These are phyloP conservation scores for Drosophila tani DNA, from an alignment of 1,140 invertebrate species.

Conservation along the genomic window DNA sequence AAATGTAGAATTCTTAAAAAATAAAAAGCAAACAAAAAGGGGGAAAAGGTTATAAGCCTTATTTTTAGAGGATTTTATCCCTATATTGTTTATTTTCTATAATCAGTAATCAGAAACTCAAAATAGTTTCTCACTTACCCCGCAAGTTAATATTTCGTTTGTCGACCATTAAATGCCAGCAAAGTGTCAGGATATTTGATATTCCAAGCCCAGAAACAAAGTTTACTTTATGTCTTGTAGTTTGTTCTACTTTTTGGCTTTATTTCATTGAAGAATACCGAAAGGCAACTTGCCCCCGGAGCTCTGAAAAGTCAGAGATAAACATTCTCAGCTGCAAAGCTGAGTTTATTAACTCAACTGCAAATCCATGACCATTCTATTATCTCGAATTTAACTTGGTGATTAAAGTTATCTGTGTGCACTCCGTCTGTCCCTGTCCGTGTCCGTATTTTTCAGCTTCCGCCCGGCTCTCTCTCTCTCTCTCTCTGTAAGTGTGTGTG, in stretches of 20 bases:
- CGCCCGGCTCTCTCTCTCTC: not conserved
- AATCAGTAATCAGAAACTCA: too few species aligned
- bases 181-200: constrained; percentile 13
- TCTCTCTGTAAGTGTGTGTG: not conserved
- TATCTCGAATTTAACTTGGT: constrained; percentile 49
- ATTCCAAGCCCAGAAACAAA: not conserved
- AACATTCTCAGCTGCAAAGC: constrained; percentile 22
- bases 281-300: not conserved
- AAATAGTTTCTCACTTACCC: too few species aligned
- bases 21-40: not conserved
- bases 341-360: constrained; percentile 46
- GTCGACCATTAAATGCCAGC: not conserved
- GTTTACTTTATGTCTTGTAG: constrained; percentile 8
- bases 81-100: too few species aligned
- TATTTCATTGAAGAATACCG: not conserved
- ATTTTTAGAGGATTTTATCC: too few species aligned
- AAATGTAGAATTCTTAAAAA: not conserved
- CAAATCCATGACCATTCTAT: constrained; percentile 46
- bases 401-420: constrained; percentile 41
- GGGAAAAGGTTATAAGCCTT: too few species aligned
- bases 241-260: not conserved
- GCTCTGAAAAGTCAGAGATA: constrained; percentile 14
- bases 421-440: not conserved
- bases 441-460: not conserved
- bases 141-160: not conserved